Percentiles rank a stretch among this genome's conserved stretches.
Conservation (phyloP, 2,113 vertebrate genomes). For the Heptranchias perlo region DNA sequence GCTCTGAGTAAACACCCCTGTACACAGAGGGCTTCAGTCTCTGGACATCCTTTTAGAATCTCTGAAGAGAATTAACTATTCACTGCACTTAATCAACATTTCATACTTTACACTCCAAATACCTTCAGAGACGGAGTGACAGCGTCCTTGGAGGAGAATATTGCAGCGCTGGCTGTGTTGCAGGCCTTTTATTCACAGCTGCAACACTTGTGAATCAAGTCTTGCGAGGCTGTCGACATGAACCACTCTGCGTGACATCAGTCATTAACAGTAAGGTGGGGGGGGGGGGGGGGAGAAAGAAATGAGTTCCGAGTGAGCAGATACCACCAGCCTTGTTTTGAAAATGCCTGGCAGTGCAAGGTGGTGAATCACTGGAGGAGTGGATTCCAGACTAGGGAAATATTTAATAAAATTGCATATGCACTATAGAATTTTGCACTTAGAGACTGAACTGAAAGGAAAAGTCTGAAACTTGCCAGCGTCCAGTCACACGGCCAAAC, state of each 20-base stretch:
- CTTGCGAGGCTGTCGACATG: background rate
- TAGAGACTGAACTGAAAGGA: slow-evolving; percentile 25
- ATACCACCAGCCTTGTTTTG: background rate
- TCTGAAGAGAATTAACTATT: background rate
- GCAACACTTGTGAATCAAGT: background rate
- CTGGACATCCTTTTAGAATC: background rate
- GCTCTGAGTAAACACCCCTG: background rate
- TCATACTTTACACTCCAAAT: background rate
- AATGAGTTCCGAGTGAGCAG: background rate
- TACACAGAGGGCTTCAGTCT: background rate
- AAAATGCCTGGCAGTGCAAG: background rate
- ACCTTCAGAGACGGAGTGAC: background rate
- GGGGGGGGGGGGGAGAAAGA: too few species aligned
- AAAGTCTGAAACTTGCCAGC: background rate
- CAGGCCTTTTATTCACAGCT: background rate
- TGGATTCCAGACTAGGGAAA: background rate
- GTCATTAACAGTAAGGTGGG: background rate
- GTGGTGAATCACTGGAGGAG: background rate
- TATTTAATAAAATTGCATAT: slow-evolving; percentile 24
- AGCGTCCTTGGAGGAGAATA: background rate
- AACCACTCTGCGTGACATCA: background rate
- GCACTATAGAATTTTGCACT: slow-evolving; percentile 37
- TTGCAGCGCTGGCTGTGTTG: background rate
- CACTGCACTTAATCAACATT: background rate
- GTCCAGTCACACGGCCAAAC: slow-evolving; percentile 18